Conservation (phyloP, 2,888 invertebrate genomes). For the Anthrax anthrax region DNA sequence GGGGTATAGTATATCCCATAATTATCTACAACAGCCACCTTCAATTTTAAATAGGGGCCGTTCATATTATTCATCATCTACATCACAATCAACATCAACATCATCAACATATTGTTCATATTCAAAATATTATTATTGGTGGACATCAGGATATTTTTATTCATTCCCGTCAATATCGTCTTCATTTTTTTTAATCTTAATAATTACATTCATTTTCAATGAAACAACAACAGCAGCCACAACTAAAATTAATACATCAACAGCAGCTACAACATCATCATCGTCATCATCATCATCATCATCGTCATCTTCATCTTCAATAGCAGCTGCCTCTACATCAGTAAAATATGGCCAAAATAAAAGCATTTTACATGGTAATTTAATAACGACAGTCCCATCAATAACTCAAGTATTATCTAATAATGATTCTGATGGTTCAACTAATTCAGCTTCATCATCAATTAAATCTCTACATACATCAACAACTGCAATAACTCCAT, state of each 20-base stretch:
- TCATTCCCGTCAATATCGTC: constrained; percentile 9
- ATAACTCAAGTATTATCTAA: too few species aligned
- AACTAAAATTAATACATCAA: constrained; percentile 7
- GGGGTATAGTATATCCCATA: constrained; percentile 15
- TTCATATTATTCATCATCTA: constrained; percentile 3
- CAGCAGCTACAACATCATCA: constrained; percentile 12
- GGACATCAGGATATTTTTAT: constrained; percentile 7
- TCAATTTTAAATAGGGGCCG: constrained; percentile 5
- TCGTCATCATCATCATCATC: constrained; percentile 8
- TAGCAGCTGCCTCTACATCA: constrained; percentile 6
- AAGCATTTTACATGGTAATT: too few species aligned
- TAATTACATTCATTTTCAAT: constrained; percentile 8
- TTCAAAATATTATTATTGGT: constrained; percentile 6
- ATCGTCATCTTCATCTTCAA: not conserved
- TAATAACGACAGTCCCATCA: too few species aligned
- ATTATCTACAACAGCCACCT: constrained; percentile 12
- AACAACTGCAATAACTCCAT: constrained; percentile 16
- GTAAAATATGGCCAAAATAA: not conserved
- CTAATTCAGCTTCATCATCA: too few species aligned
- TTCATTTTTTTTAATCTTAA: constrained; percentile 7
- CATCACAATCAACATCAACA: too few species aligned
- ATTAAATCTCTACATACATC: constrained; percentile 7
- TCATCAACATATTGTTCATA: too few species aligned
- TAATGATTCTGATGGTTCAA: too few species aligned
- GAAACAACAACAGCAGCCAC: constrained; percentile 8